phyloP scores from a whole-genome alignment of 2,113 vertebrate species.

The Poeciliopsis retropinna region DNA sequence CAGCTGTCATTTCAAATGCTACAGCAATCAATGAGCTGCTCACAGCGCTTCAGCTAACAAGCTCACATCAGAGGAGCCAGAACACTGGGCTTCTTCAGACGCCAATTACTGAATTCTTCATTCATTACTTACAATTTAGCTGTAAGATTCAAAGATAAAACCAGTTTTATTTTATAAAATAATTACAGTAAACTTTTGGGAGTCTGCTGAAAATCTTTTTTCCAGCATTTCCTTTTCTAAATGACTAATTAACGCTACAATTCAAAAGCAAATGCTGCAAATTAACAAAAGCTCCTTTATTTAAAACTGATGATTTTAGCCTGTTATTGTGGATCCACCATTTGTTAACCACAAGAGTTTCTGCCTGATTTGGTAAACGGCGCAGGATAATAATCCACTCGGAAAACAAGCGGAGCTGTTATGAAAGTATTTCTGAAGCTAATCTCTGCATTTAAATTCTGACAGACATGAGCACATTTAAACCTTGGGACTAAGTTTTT shows the following conservation, averaged over 20 bases:
- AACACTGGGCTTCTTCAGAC: too few species aligned
- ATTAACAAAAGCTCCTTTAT: too few species aligned
- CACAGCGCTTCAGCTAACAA: not conserved
- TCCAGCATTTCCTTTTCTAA: too few species aligned
- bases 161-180: not conserved
- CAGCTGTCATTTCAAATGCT: not conserved
- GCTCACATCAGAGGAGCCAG: not conserved
- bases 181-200: not conserved
- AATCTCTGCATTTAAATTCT: not conserved
- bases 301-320: too few species aligned
- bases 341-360: not conserved
- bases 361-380: not conserved
- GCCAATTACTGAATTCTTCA: too few species aligned
- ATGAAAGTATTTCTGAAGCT: not conserved
- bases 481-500: not conserved
- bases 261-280: not conserved
- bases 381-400: not conserved
- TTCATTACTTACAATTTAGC: too few species aligned
- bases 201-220: too few species aligned
- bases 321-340: too few species aligned
- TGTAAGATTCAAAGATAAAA: not conserved
- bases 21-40: not conserved
- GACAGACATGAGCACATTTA: not conserved
- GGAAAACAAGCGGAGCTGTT: not conserved
- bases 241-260: not conserved